A percentile compares a stretch with the other conserved stretches of the same genome.
These are phyloP conservation scores for Phyllotreta striolata DNA, from an alignment of 2,888 invertebrate genomes.

Conservation along the genomic window DNA sequence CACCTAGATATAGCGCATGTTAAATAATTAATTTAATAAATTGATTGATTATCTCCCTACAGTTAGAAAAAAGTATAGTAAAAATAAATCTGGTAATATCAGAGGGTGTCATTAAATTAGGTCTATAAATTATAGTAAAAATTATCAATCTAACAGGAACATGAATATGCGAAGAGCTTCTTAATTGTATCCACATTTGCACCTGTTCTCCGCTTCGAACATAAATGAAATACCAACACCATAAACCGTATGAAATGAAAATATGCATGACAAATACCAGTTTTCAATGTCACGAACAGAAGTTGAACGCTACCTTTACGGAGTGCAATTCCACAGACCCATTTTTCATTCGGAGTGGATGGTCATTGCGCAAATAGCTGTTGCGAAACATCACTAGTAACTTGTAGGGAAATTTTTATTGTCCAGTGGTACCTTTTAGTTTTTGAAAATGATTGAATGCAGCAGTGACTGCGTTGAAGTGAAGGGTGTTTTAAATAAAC, in stretches of 20 bases:
- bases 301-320: not conserved
- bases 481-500: not conserved
- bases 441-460: not conserved
- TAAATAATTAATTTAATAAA: too few species aligned
- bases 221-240: not conserved
- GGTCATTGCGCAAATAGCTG: not conserved
- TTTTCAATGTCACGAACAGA: constrained; percentile 25
- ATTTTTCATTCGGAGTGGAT: constrained; percentile 4
- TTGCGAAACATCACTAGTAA: not conserved
- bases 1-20: too few species aligned
- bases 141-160: too few species aligned
- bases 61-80: too few species aligned
- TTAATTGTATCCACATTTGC: not conserved
- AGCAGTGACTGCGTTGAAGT: not conserved
- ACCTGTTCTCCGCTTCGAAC: not conserved
- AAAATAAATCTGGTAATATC: too few species aligned
- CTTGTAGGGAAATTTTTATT: not conserved
- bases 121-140: too few species aligned
- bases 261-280: constrained; percentile 8
- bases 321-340: not conserved
- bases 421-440: not conserved
- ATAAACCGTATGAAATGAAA: not conserved
- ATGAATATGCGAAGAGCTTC: too few species aligned
- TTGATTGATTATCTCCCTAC: too few species aligned
- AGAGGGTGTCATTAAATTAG: too few species aligned